Percentiles rank a stretch among this genome's conserved stretches.
Evolutionary conservation across 2,888 invertebrate species (phyloP).

Genomic region (Clanis bilineata): DNA sequence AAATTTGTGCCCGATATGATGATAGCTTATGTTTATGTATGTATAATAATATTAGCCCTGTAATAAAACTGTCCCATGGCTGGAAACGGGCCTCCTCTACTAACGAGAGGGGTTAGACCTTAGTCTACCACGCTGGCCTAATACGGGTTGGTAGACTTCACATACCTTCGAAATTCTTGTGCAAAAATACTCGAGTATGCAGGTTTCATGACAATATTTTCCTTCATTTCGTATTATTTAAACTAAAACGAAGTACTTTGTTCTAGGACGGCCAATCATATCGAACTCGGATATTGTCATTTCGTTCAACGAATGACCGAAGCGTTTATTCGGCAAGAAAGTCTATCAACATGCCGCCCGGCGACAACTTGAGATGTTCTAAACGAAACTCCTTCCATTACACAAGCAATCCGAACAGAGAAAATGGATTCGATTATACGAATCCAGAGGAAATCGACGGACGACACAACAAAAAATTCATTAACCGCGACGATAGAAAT

Average conservation of each 20-base stretch:
- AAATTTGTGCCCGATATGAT: no score
- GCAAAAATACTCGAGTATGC: no score
- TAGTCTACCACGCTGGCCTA: no score
- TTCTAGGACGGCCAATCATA: constrained; percentile 74
- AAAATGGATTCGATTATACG: constrained; percentile 53
- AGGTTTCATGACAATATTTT: no score
- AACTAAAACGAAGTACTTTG: constrained; percentile 22
- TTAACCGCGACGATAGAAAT: neutral
- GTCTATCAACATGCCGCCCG: constrained; percentile 56
- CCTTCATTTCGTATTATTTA: neutral
- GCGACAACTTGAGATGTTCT: constrained; percentile 52
- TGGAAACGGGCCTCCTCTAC: no score
- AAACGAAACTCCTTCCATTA: constrained; percentile 59
- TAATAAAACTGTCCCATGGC: no score
- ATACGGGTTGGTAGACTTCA: no score
- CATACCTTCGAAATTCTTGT: no score
- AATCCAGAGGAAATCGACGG: constrained; percentile 47
- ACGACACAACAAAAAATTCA: neutral
- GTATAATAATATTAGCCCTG: no score
- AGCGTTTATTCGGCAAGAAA: constrained; percentile 63
- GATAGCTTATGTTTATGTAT: no score
- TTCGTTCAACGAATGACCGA: constrained; percentile 71
- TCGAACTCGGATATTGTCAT: constrained; percentile 68
- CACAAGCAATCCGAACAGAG: constrained; percentile 51
- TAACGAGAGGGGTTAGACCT: no score